phyloP scores from a whole-genome alignment of 2,797 vertebrate genomes.

The Liasis olivaceus region DNA sequence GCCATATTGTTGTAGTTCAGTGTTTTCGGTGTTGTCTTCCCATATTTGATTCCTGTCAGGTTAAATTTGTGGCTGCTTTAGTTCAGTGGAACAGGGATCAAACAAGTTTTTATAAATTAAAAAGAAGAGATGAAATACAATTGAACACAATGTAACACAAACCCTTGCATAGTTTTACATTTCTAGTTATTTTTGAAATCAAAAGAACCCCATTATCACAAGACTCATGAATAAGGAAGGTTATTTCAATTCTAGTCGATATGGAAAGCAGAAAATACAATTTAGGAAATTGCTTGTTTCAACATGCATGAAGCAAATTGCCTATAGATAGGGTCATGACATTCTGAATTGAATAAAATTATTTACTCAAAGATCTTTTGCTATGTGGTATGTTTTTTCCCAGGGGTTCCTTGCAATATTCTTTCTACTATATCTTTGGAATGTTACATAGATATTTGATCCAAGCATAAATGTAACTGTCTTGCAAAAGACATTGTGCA shows the following conservation, averaged over 20 bases:
- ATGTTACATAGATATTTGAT: neutral
- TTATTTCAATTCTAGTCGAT: neutral
- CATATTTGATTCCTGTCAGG: neutral
- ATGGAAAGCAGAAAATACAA: neutral
- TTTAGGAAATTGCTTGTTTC: neutral
- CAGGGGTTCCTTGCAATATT: neutral
- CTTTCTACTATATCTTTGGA: neutral
- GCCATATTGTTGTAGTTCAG: neutral
- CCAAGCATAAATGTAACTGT: neutral
- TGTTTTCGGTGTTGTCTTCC: neutral
- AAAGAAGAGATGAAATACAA: neutral
- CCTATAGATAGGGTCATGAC: neutral
- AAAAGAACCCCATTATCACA: neutral
- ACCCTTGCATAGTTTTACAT: neutral
- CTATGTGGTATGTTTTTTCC: neutral
- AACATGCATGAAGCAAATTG: neutral
- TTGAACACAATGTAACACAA: neutral
- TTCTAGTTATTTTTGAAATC: neutral
- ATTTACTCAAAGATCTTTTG: neutral
- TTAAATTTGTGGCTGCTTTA: neutral
- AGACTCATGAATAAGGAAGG: neutral
- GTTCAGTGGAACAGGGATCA: neutral
- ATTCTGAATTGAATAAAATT: constrained; percentile 1
- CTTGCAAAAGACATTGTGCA: neutral
- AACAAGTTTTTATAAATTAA: neutral